phyloP scores from a whole-genome alignment of 2,888 invertebrate species.

The Seira ritae region DNA sequence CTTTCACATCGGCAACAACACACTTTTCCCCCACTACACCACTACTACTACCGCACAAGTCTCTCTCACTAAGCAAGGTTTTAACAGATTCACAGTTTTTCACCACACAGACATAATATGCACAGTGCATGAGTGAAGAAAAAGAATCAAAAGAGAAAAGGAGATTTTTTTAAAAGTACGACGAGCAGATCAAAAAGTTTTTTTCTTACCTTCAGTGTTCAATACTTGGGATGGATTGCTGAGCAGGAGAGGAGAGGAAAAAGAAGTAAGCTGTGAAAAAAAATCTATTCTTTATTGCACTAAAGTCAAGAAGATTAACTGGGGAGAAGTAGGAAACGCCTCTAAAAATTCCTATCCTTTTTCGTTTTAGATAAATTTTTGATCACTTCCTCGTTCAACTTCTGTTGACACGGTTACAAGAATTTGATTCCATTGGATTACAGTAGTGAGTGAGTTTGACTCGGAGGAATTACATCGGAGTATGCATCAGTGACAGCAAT shows the following conservation, averaged over 20 bases:
- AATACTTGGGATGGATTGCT: constrained; percentile 28
- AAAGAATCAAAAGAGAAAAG: constrained; percentile 20
- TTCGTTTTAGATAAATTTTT: too few relatives aligned
- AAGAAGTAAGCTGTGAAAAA: neutral
- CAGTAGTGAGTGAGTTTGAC: too few relatives aligned
- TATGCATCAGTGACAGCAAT: constrained; percentile 39
- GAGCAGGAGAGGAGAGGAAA: constrained; percentile 5
- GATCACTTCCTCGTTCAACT: constrained; percentile 26
- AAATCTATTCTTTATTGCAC: neutral
- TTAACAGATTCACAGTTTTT: too few relatives aligned
- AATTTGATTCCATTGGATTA: constrained; percentile 30
- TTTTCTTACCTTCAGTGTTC: constrained; percentile 11
- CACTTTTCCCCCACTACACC: constrained; percentile 18
- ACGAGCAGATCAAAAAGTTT: constrained; percentile 43
- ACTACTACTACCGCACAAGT: too few relatives aligned
- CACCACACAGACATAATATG: neutral
- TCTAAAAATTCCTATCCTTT: too few relatives aligned
- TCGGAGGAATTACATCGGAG: constrained; percentile 31
- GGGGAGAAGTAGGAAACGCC: too few relatives aligned
- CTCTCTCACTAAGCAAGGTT: too few relatives aligned
- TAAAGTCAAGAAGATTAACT: too few relatives aligned
- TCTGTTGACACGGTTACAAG: constrained; percentile 30
- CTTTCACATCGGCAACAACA: constrained; percentile 60
- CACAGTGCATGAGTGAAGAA: constrained; percentile 2
- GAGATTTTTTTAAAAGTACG: constrained; percentile 12